Evolutionary conservation across 2,888 invertebrate genomes (phyloP).

Genomic region (Tenthredo livida): DNA sequence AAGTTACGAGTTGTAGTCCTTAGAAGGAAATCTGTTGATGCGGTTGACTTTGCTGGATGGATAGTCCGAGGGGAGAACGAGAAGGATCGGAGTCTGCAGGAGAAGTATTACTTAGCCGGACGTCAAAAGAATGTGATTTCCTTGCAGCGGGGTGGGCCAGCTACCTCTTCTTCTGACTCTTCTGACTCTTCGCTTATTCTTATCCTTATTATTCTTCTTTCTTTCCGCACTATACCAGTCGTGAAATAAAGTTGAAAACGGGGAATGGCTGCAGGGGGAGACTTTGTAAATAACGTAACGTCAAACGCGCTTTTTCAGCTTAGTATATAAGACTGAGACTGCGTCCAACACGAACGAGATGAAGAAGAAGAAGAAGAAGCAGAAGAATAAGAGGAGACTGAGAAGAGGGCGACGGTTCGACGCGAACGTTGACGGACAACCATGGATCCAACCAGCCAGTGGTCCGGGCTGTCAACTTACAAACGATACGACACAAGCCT

Average conservation of each 20-base stretch:
- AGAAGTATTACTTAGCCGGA: constrained; percentile 73
- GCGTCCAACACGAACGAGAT: constrained; percentile 53
- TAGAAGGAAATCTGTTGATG: constrained; percentile 67
- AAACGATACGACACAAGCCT: constrained; percentile 72
- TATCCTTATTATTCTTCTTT: background rate
- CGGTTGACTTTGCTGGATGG: constrained; percentile 58
- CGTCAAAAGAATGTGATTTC: constrained; percentile 70
- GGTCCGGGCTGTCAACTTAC: constrained; percentile 72
- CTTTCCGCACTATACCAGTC: background rate
- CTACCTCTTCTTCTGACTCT: constrained; percentile 8
- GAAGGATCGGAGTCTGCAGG: constrained; percentile 59
- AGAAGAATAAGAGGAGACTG: constrained; percentile 33
- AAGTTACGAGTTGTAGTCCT: constrained; percentile 59
- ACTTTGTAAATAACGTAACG: constrained; percentile 66
- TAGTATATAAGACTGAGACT: constrained; percentile 8
- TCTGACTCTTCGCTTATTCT: background rate
- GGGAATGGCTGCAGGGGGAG: background rate
- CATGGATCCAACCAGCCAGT: constrained; percentile 54
- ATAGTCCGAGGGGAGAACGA: constrained; percentile 59
- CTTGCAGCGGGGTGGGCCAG: constrained; percentile 43
- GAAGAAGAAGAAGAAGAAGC: constrained; percentile 42
- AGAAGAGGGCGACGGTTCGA: constrained; percentile 41
- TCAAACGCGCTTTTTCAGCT: constrained; percentile 67
- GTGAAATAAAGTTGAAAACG: constrained; percentile 45
- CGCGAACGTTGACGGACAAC: constrained; percentile 43